phyloP scores from a whole-genome alignment of 1,140 invertebrate genomes.

The Drosophila serrata region DNA sequence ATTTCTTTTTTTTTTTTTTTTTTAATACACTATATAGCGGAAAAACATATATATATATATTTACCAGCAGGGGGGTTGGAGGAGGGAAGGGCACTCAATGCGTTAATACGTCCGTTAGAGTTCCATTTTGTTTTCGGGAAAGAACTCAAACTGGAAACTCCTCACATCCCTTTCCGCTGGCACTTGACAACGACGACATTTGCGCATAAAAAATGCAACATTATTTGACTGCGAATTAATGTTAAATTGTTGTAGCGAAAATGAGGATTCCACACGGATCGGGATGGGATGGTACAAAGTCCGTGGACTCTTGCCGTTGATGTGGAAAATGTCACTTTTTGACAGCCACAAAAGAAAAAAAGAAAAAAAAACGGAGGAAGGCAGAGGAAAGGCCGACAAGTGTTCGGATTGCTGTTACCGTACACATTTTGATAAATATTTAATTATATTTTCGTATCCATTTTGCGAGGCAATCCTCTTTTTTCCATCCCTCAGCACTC shows the following conservation, averaged over 20 bases:
- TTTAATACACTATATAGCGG: constrained; percentile 27
- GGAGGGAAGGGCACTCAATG: constrained; percentile 69
- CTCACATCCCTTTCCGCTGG: constrained; percentile 62
- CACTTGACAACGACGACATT: constrained; percentile 83
- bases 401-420: constrained; percentile 75
- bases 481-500: constrained; percentile 17
- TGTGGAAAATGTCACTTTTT: constrained; percentile 81
- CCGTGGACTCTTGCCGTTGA: constrained; percentile 57
- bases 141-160: constrained; percentile 12
- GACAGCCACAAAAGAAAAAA: constrained; percentile 58
- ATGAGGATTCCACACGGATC: constrained; percentile 53
- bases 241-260: constrained; percentile 78
- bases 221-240: constrained; percentile 83
- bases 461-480: constrained; percentile 43
- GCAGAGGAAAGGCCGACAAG: constrained; percentile 57
- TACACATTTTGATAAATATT: constrained; percentile 80
- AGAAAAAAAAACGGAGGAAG: background rate
- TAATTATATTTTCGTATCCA: constrained; percentile 80
- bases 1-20: constrained; percentile 17
- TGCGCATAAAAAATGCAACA: constrained; percentile 82
- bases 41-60: constrained; percentile 33
- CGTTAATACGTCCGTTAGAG: constrained; percentile 82
- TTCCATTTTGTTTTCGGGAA: constrained; percentile 73
- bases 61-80: constrained; percentile 20
- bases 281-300: constrained; percentile 1